A percentile compares a stretch with the other conserved stretches of the same genome.
Conservation (phyloP, 2,113 vertebrate species). For the Mixornis gularis region DNA sequence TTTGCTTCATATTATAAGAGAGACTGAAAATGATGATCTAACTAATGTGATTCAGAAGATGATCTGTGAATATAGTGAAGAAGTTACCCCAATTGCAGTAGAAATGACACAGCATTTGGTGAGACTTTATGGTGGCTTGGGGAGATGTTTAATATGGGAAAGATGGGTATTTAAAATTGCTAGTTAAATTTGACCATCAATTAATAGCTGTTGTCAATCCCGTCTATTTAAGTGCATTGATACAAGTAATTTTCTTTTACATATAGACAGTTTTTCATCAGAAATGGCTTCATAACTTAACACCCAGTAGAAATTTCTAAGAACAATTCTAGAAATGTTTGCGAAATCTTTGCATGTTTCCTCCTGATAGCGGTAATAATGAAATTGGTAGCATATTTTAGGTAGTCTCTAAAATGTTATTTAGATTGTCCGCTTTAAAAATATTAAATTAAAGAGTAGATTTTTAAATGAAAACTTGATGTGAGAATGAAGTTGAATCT, state of each 20-base stretch:
- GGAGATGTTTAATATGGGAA: background rate
- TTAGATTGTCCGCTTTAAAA: background rate
- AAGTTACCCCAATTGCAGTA: constrained; percentile 97
- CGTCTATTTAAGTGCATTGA: background rate
- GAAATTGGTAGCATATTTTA: background rate
- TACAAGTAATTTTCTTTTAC: background rate
- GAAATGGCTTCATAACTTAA: background rate
- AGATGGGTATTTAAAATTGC: background rate
- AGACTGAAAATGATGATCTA: constrained; percentile 98
- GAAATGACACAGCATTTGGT: constrained; percentile 99
- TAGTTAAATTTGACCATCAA: background rate
- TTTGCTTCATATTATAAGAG: constrained; percentile 95
- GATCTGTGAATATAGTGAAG: constrained; percentile 99
- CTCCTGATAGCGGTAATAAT: background rate
- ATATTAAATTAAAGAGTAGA: background rate
- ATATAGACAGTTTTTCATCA: background rate
- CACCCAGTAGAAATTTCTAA: background rate
- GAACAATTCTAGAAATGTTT: background rate
- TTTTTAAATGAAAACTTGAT: background rate
- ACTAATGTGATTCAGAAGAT: constrained; percentile 99
- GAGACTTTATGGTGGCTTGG: constrained; percentile 41
- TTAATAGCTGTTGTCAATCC: background rate
- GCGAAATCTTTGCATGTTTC: background rate
- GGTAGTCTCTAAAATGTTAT: background rate
- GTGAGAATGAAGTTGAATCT: background rate